Evolutionary conservation across 2,113 vertebrate genomes (phyloP).

Genomic region (Dryoscopus gambensis): DNA sequence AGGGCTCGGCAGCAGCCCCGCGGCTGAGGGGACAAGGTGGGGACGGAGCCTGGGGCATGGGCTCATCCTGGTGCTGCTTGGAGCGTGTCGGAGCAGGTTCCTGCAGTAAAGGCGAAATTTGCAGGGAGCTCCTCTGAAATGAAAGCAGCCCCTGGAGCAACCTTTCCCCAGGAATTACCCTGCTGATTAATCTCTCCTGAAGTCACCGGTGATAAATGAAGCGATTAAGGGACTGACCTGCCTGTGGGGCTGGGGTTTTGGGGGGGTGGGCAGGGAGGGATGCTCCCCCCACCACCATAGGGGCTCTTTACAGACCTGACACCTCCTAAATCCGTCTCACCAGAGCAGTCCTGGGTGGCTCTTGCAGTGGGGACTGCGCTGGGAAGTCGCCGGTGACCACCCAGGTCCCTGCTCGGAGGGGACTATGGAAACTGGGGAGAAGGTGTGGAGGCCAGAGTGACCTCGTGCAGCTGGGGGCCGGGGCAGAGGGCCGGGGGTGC

Average conservation of each 20-base stretch:
- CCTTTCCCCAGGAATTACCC: slow-evolving; percentile 11
- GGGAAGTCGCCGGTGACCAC: background rate
- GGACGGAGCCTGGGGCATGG: background rate
- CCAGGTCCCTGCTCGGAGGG: background rate
- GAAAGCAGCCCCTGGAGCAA: slow-evolving; percentile 34
- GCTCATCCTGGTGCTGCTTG: background rate
- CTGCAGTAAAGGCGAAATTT: background rate
- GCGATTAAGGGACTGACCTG: background rate
- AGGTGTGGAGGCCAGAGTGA: background rate
- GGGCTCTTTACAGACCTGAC: background rate
- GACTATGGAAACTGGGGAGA: background rate
- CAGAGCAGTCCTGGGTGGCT: background rate
- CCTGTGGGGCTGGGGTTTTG: background rate
- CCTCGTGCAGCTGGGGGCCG: background rate
- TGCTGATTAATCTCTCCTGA: slow-evolving; percentile 5
- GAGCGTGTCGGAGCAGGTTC: background rate
- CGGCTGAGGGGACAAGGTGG: background rate
- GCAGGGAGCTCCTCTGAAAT: background rate
- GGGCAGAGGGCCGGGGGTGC: background rate
- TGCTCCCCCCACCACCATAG: fast-evolving
- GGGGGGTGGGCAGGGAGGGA: background rate
- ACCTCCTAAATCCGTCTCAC: fast-evolving
- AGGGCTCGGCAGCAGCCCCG: fast-evolving
- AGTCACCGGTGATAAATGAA: slow-evolving; percentile 29
- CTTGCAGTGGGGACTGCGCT: fast-evolving